Evolutionary conservation across 2,797 vertebrate species (phyloP), one percentile per base, ranked within the genome.

Genomic region (Lepilemur ruficaudatus): DNA sequence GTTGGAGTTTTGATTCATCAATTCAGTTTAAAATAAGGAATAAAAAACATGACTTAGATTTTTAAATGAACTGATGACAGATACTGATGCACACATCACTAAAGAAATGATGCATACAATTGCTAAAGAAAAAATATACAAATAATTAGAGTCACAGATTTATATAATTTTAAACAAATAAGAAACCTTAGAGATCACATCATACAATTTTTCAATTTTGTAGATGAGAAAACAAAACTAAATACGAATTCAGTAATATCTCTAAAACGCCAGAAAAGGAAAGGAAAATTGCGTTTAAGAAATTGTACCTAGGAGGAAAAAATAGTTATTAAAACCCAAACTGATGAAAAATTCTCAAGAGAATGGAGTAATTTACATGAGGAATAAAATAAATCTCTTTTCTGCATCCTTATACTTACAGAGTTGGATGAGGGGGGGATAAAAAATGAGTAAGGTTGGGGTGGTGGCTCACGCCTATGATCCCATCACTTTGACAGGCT

Each of bases 321-420:
- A 87, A 85, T 50, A 43, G 69, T 82, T 93, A 73, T 94, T 91
- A 89, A 95, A 95, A 50, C 12, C 14, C 81, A 90, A 96, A 92
- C 7, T 28, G 35, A 88, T 86, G 28, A 79, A 22, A 38, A 25
- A 55, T 55, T 38, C 23, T 75, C 23, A 28, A 81, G 84, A 89
- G 50, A 50, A 1, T 32, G 4, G 46, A 35, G 2, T 80, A 59
- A 95, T 95, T 80, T 87, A 72, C n/a, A 72, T 83, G 1, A 61
- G 50, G 90, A 59, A 92, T 32, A 75, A 87, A 81, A 52, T 23
- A 89, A 87, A 30, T 65, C 4, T 75, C 35, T 81, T 73, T 17
- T n/a, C 38, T 48, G 10, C 8, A 78, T 28, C 69, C 6, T 80
- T 61, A 30, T 13, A 35, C 30, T 86, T 76, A 48, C 1, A 69